Conservation (phyloP, 1,140 invertebrate species). For the Drosophila tropicalis region DNA sequence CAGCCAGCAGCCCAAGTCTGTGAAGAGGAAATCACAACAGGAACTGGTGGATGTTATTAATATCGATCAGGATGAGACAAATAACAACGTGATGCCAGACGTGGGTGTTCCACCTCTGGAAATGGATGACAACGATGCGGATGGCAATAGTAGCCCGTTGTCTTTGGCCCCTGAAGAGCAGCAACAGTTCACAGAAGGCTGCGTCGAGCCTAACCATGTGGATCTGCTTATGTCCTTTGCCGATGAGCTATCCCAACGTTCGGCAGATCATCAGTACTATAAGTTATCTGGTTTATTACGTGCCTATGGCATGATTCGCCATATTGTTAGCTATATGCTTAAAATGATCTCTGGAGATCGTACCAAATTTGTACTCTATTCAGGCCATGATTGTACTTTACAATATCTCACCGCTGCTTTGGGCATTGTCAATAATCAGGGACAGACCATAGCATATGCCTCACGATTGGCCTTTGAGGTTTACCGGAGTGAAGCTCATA, state of each 20-base stretch:
- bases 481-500: constrained; percentile 86
- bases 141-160: constrained; percentile 38
- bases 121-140: constrained; percentile 8
- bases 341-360: constrained; percentile 90
- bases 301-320: constrained; percentile 90
- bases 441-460: constrained; percentile 89
- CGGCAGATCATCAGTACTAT: constrained; percentile 87
- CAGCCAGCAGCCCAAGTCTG: constrained; percentile 27
- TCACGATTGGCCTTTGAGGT: constrained; percentile 94
- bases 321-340: constrained; percentile 91
- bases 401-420: constrained; percentile 92
- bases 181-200: constrained; percentile 53
- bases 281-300: constrained; percentile 88
- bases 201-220: constrained; percentile 86
- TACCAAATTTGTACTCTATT: constrained; percentile 93
- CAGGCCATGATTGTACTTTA: constrained; percentile 95
- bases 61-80: constrained; percentile 79
- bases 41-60: constrained; percentile 81
- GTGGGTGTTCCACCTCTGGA: constrained; percentile 15
- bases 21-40: constrained; percentile 57
- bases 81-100: constrained; percentile 23
- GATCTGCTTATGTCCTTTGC: constrained; percentile 89
- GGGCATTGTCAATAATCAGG: constrained; percentile 85
- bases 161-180: constrained; percentile 19
- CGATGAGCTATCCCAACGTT: constrained; percentile 89